Conservation (phyloP, 2,797 vertebrate species). For the Lophius americanus region DNA sequence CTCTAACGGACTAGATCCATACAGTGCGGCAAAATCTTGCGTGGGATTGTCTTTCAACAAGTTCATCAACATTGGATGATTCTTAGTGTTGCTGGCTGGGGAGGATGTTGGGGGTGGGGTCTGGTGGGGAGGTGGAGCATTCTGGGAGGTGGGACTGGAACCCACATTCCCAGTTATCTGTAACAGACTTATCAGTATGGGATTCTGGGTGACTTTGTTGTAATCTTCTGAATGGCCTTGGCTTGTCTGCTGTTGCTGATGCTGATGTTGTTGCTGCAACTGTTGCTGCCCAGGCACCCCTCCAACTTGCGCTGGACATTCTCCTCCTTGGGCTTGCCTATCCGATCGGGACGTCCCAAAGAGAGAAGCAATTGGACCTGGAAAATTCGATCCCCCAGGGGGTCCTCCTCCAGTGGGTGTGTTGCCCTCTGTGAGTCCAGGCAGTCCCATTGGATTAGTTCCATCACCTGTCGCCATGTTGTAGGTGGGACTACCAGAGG, state of each 20-base stretch:
- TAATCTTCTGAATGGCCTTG: slow-evolving; percentile 92
- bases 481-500: slow-evolving; percentile 94
- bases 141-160: slow-evolving; percentile 94
- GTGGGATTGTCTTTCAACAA: slow-evolving; percentile 97
- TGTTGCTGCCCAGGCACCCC: slow-evolving; percentile 74
- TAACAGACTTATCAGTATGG: slow-evolving; percentile 96
- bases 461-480: slow-evolving; percentile 87
- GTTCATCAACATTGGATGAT: slow-evolving; percentile 99
- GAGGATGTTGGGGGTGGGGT: slow-evolving; percentile 96
- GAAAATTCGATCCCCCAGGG: slow-evolving; percentile 80
- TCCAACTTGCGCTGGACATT: slow-evolving; percentile 68
- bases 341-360: slow-evolving; percentile 87
- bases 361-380: slow-evolving; percentile 89
- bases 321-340: slow-evolving; percentile 78
- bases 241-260: slow-evolving; percentile 66
- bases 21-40: slow-evolving; percentile 94
- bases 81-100: slow-evolving; percentile 98
- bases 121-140: slow-evolving; percentile 87
- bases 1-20: slow-evolving; percentile 93
- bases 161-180: slow-evolving; percentile 96
- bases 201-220: slow-evolving; percentile 98
- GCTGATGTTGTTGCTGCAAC: slow-evolving; percentile 70
- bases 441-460: slow-evolving; percentile 88
- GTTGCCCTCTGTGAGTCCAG: slow-evolving; percentile 83
- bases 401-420: slow-evolving; percentile 85